These are phyloP conservation scores for Harpegnathos saltator DNA, from an alignment of 1,140 invertebrate species.

Conservation along the genomic window DNA sequence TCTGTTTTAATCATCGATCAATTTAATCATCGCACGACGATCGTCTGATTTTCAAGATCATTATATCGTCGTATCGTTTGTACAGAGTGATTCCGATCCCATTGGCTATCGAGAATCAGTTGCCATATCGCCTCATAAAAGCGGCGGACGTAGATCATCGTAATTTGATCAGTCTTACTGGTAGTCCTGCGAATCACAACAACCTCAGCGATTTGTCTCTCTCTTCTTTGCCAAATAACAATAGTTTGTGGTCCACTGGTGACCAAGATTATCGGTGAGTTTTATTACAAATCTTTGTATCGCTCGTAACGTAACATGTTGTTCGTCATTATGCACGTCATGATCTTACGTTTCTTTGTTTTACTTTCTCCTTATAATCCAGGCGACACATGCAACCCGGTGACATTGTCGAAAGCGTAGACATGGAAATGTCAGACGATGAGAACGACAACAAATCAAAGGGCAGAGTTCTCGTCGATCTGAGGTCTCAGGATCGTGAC, in stretches of 20 bases:
- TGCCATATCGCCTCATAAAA: conserved; percentile 83
- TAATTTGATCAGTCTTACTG: conserved; percentile 93
- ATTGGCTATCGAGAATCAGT: conserved; percentile 79
- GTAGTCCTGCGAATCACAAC: conserved; percentile 87
- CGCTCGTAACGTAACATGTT: too few relatives aligned
- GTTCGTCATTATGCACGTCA: too few relatives aligned
- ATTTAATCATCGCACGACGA: too few relatives aligned
- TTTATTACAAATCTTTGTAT: not conserved
- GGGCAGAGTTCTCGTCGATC: conserved; percentile 81
- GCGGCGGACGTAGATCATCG: conserved; percentile 91
- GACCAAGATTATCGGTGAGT: conserved; percentile 84
- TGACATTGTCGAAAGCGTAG: conserved; percentile 89
- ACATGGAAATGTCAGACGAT: conserved; percentile 92
- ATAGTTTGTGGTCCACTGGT: conserved; percentile 80
- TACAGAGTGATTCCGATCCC: conserved; percentile 82
- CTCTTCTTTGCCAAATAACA: conserved; percentile 70
- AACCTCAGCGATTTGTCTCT: conserved; percentile 77
- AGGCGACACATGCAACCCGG: conserved; percentile 84
- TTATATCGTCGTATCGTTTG: not conserved
- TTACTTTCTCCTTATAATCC: conserved; percentile 55
- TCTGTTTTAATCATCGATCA: not conserved
- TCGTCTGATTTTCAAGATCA: conserved; percentile 7
- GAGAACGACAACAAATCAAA: conserved; percentile 85
- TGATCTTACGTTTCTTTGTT: too few relatives aligned
- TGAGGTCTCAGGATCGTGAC: conserved; percentile 83